Conservation (phyloP, 2,797 vertebrate genomes). For the Takifugu ocellatus region DNA sequence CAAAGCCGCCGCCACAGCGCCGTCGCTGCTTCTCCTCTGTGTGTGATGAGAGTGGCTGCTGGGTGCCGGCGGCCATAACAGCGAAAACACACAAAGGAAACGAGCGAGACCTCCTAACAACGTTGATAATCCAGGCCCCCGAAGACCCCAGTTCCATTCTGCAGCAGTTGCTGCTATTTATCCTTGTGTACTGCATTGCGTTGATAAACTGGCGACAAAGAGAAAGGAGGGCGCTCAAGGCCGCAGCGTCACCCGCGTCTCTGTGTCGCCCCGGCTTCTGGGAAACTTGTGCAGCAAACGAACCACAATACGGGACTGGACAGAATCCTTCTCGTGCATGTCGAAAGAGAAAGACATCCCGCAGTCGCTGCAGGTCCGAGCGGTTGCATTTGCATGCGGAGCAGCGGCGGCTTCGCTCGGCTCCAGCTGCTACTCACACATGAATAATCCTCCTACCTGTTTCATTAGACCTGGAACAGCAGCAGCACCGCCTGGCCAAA, state of each 20-base stretch:
- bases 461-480: slow-evolving; percentile 28
- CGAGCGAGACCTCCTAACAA: slow-evolving; percentile 45
- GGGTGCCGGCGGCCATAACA: slow-evolving; percentile 45
- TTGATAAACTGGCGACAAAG: slow-evolving; percentile 51
- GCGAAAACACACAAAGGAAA: slow-evolving; percentile 46
- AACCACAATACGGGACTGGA: slow-evolving; percentile 1
- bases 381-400: slow-evolving; percentile 52
- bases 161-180: slow-evolving; percentile 41
- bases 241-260: slow-evolving; percentile 5
- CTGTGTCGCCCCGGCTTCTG: not conserved
- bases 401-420: slow-evolving; percentile 33
- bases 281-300: slow-evolving; percentile 10
- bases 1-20: slow-evolving; percentile 57
- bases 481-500: slow-evolving; percentile 12
- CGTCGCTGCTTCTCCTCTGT: slow-evolving; percentile 47
- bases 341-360: slow-evolving; percentile 8
- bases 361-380: slow-evolving; percentile 27
- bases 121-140: slow-evolving; percentile 44
- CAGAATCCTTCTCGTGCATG: slow-evolving; percentile 1
- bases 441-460: slow-evolving; percentile 45
- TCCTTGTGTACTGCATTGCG: slow-evolving; percentile 41
- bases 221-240: slow-evolving; percentile 14
- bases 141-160: slow-evolving; percentile 29
- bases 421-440: slow-evolving; percentile 46
- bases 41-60: slow-evolving; percentile 50